Base-by-base conservation (phyloP, 2,888 invertebrate genomes). In the Callinectes sapidus region DNA sequence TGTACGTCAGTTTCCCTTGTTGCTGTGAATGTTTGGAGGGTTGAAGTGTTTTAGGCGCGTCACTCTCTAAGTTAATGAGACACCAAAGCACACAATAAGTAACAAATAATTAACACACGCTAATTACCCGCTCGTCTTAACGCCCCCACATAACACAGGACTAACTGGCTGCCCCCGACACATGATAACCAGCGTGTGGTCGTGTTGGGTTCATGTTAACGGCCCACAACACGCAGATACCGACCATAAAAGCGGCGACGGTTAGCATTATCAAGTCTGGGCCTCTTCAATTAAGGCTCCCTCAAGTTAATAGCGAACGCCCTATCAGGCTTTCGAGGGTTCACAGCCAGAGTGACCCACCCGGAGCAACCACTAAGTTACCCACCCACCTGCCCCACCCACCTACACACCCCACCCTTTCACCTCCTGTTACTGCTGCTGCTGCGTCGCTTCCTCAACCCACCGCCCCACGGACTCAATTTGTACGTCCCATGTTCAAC, bases 61-160 rank as follows among this genome's bases (percentile, higher is more conserved):
- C 66, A 42, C 35, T 35, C 55, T 28, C 54, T 32, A 92, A 39
- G 48, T 87, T 92, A 90, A 92, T 92, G 92, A 87, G 92, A 71
- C 92, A 85, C 32, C 66, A 32, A 92, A 85, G 54, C 90, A 90
- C 71, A 42, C 92, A 92, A 92, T 92, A 92, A 92, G 39, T 92
- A 87, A 90, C 87, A 39, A 81, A 87, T 92, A 92, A 92, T 92
- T 90, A 92, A 90, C 92, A 66, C 90, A 86, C 28, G 32, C 92
- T 92, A 92, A 92, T 90, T 92, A 90, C 66, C 48, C 77, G 87
- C 71, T 54, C 88, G 54, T 91, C 88, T 42, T 71, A 91, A 91
- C 71, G 91, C 88, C 55, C 89, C 54, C 91, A 91, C 86, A 87
- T 91, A 91, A 91, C 91, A 91, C 39, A 86, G 35, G 91, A 66